phyloP scores from a whole-genome alignment of 2,797 vertebrate genomes.

The Echiichthys vipera region DNA sequence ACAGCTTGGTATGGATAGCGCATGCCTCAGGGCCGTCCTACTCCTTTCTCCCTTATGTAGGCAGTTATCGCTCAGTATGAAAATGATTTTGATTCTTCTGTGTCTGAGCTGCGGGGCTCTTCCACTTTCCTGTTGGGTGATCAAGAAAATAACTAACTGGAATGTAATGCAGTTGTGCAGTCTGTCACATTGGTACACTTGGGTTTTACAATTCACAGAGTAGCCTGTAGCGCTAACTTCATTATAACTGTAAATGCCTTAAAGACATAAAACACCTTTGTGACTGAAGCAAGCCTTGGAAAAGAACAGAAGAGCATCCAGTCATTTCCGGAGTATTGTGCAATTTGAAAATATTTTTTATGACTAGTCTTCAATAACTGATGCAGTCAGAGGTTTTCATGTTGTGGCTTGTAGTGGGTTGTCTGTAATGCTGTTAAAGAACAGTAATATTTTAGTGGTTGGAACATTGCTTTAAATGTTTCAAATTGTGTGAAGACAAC shows the following conservation, averaged over 20 bases:
- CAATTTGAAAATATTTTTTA: conserved; percentile 56
- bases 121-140: conserved; percentile 6
- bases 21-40: conserved; percentile 32
- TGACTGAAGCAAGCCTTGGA: not conserved
- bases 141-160: conserved; percentile 15
- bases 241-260: conserved; percentile 15
- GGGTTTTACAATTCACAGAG: conserved; percentile 1
- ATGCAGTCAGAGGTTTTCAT: conserved; percentile 49
- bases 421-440: conserved; percentile 6
- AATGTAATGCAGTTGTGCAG: conserved; percentile 10
- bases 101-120: conserved; percentile 9
- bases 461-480: conserved; percentile 28
- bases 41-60: conserved; percentile 51
- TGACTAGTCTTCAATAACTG: conserved; percentile 39
- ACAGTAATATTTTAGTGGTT: not conserved
- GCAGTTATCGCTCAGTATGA: not conserved
- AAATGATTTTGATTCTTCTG: conserved; percentile 16
- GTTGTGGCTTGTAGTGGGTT: conserved; percentile 51
- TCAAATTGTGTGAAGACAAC: conserved; percentile 26
- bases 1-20: conserved; percentile 39
- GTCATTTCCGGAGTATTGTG: conserved; percentile 66
- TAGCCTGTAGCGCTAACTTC: conserved; percentile 13
- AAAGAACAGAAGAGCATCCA: conserved; percentile 32
- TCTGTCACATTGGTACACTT: conserved; percentile 13
- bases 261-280: conserved; percentile 2